Base-by-base conservation (phyloP, 2,888 invertebrate genomes). In the Microplitis deprimator region DNA sequence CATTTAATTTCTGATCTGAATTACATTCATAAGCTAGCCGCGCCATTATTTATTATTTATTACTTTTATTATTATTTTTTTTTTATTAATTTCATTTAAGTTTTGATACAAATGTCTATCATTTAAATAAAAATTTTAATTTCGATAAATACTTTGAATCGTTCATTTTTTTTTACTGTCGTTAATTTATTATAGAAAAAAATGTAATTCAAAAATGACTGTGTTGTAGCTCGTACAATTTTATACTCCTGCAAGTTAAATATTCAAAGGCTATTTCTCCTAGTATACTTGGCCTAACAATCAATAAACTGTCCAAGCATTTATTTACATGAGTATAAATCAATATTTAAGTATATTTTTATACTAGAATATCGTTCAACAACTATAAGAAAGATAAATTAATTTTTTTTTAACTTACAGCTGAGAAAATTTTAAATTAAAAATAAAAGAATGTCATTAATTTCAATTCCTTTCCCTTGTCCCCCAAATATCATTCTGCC, bases 11-110 rank as follows among this genome's bases (percentile, higher is more conserved):
- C n/a, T 83, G 40, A 75, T 83, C 83, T 39, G 81, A 80, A 79
- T 82, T 86, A 77, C 87, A 87, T 76, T 87, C 86, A 82, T 85
- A 86, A 67, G 84, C 84, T 20, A 86, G 73, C 59, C 85, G 85
- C 20, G 87, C 83, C 87, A 87, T 87, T 38, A 73, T 78, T 16
- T 5, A 40, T 41, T 74, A 17, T 16, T 65, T 77, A 7, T 61
- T 68, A 29, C 29, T 29, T 67, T 8, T 38, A 39, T 39, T 38
- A n/a, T 67, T 38, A 29, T 17, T n/a, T 40, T 64, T 64, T 61
- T 16, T 41, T 62, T n/a, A 71, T 6, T 59, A 50, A 17, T 41
- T 61, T 13, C 10, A 59, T 59, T n/a, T 59, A 59, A 29, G 29
- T 29, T 29, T 29, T 29, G 29, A 29, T 29, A 29, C 29, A 2